Percentiles rank a stretch among this genome's conserved stretches.
These are phyloP conservation scores for Tipula confusa DNA, from an alignment of 2,888 invertebrate species.

Conservation along the genomic window DNA sequence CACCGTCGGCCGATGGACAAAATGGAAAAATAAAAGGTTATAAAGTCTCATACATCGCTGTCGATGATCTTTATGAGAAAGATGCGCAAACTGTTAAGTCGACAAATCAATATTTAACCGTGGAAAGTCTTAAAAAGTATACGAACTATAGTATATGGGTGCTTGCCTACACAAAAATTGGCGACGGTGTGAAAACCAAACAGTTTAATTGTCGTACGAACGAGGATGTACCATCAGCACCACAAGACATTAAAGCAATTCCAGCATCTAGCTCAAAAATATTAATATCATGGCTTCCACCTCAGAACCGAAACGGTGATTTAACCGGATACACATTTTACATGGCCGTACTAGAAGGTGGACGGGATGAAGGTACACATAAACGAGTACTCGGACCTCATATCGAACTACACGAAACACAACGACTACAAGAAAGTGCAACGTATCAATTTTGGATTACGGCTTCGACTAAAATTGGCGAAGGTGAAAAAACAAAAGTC, in stretches of 20 bases:
- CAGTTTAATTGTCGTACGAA: constrained; percentile 83
- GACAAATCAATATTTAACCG: constrained; percentile 51
- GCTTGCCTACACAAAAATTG: constrained; percentile 80
- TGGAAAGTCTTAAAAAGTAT: constrained; percentile 74
- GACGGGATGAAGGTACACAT: constrained; percentile 72
- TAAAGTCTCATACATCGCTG: constrained; percentile 74
- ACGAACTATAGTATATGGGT: constrained; percentile 92
- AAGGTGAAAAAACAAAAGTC: constrained; percentile 74
- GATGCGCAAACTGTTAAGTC: constrained; percentile 71
- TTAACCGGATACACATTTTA: constrained; percentile 76
- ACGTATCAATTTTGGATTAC: constrained; percentile 69
- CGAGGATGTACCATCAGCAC: constrained; percentile 87
- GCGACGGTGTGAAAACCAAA: constrained; percentile 81
- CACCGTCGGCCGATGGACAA: constrained; percentile 72
- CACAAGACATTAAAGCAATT: constrained; percentile 86
- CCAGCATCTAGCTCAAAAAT: constrained; percentile 81
- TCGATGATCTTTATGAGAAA: constrained; percentile 73
- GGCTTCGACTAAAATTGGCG: constrained; percentile 77
- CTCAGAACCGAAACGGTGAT: constrained; percentile 76
- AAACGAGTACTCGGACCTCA: constrained; percentile 67
- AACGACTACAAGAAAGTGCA: constrained; percentile 64
- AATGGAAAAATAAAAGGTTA: constrained; percentile 83
- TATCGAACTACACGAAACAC: constrained; percentile 67
- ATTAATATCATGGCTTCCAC: constrained; percentile 85
- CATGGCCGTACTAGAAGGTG: constrained; percentile 73